Percentiles rank a stretch among this genome's conserved stretches.
Conservation (phyloP, 1,140 invertebrate genomes). For the Caerostris extrusa region DNA sequence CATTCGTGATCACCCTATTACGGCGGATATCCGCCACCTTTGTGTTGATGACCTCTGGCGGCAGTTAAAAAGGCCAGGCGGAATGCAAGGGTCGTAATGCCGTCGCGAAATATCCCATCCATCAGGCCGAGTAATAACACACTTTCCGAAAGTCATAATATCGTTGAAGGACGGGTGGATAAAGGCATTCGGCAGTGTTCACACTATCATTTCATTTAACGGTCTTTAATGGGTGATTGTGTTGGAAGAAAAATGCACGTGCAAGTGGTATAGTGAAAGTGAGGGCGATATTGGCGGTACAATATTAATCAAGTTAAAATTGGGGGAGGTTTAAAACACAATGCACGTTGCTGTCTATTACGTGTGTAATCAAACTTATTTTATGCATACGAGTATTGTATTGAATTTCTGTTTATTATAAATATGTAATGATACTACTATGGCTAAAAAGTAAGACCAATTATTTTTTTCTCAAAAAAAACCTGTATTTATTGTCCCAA, state of each 20-base stretch:
- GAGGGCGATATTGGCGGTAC: too few species aligned
- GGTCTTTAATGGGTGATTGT: slow-evolving; percentile 17
- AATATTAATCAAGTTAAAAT: too few species aligned
- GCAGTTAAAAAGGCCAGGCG: background rate
- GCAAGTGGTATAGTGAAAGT: too few species aligned
- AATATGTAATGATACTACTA: too few species aligned
- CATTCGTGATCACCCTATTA: slow-evolving; percentile 25
- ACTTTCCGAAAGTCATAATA: slow-evolving; percentile 44
- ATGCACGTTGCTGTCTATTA: too few species aligned
- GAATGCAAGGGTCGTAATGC: slow-evolving; percentile 5
- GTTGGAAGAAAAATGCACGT: background rate
- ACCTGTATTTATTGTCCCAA: too few species aligned
- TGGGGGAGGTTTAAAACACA: too few species aligned
- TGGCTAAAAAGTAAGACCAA: too few species aligned
- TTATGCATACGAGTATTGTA: too few species aligned
- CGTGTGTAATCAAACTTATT: too few species aligned
- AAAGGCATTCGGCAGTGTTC: background rate
- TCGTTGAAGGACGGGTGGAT: slow-evolving; percentile 32
- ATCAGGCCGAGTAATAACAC: slow-evolving; percentile 48
- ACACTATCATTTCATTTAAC: slow-evolving; percentile 1
- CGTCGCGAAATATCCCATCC: slow-evolving; percentile 33
- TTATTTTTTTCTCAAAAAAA: too few species aligned
- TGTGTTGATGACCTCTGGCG: slow-evolving; percentile 39
- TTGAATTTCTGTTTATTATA: too few species aligned
- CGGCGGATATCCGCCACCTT: slow-evolving; percentile 33